Conservation (phyloP, 1,140 invertebrate genomes). For the Glossosoma conforme region DNA sequence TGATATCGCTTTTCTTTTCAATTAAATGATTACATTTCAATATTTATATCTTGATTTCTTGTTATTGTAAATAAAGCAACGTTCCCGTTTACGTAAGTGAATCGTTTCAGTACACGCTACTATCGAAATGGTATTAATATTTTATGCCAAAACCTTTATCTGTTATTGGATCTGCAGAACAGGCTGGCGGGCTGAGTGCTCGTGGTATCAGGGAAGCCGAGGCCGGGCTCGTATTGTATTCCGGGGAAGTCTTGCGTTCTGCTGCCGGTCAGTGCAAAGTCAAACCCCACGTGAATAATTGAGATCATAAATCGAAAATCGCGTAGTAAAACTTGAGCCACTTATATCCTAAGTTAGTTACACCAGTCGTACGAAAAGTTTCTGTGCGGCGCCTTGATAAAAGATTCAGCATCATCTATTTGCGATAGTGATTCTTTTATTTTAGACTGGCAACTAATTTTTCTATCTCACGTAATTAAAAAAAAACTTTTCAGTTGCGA, state of each 20-base stretch:
- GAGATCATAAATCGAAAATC: conserved; percentile 12
- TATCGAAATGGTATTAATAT: conserved; percentile 22
- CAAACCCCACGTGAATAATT: conserved; percentile 15
- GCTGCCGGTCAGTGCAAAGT: conserved; percentile 9
- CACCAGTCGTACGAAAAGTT: too few relatives aligned
- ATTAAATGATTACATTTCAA: conserved; percentile 15
- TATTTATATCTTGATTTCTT: conserved; percentile 13
- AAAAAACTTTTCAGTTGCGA: too few relatives aligned
- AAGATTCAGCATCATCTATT: too few relatives aligned
- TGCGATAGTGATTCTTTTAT: too few relatives aligned
- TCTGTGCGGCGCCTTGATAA: too few relatives aligned
- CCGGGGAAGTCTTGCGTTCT: neutral
- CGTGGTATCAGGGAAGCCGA: conserved; percentile 7
- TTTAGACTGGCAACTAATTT: too few relatives aligned
- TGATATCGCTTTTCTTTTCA: conserved; percentile 2
- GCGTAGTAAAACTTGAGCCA: neutral
- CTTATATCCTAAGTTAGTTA: too few relatives aligned
- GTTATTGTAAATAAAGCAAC: conserved; percentile 16
- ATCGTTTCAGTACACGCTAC: conserved; percentile 20
- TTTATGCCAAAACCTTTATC: conserved; percentile 29
- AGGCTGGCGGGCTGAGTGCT: neutral
- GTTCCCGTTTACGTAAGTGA: conserved; percentile 18
- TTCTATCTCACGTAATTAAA: too few relatives aligned
- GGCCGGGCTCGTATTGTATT: conserved; percentile 7
- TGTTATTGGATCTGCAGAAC: conserved; percentile 25